phyloP scores from a whole-genome alignment of 1,140 invertebrate genomes.

The Acyrthosiphon pisum region DNA sequence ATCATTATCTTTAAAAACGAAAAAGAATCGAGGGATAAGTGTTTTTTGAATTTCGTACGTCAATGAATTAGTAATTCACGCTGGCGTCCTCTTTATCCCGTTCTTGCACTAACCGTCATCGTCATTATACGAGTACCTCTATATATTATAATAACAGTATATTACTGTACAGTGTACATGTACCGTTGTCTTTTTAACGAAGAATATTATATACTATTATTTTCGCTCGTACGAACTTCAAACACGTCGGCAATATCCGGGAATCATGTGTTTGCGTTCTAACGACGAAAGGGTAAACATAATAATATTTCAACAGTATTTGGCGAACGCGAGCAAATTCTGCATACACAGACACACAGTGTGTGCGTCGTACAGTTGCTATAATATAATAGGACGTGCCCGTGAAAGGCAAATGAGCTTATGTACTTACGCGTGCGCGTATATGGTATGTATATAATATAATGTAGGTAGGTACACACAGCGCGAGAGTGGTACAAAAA shows the following conservation, averaged over 20 bases:
- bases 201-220: neutral
- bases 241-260: neutral
- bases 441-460: neutral
- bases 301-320: neutral
- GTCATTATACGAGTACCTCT: neutral
- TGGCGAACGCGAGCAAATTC: neutral
- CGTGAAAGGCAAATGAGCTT: conserved; percentile 2
- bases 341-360: neutral
- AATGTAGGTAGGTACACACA: neutral
- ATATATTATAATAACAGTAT: no score
- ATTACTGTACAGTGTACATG: neutral
- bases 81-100: no score
- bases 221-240: neutral
- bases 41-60: neutral
- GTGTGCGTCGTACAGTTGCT: neutral
- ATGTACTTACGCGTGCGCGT: neutral
- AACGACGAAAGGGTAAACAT: neutral
- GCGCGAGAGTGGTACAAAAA: neutral
- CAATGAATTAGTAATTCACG: neutral
- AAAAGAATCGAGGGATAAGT: neutral
- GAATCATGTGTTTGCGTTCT: neutral
- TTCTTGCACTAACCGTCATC: no score
- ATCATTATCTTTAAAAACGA: neutral
- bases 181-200: neutral
- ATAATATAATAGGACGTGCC: neutral